These are phyloP conservation scores for Patella depressa DNA, from an alignment of 2,888 invertebrate species.

Conservation along the genomic window DNA sequence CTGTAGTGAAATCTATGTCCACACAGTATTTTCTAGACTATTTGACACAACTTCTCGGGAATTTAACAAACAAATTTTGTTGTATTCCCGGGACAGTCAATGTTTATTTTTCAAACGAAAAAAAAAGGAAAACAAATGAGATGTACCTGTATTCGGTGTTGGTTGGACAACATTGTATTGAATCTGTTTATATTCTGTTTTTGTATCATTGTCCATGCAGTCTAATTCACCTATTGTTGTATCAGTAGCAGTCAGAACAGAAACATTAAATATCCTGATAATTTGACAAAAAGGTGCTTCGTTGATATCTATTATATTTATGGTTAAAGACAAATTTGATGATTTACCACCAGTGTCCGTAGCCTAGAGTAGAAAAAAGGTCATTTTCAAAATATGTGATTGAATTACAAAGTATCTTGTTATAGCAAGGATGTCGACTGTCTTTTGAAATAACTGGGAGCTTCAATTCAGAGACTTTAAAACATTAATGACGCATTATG, in stretches of 20 bases:
- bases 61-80: too few relatives aligned
- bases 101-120: background rate
- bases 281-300: slow-evolving; percentile 18
- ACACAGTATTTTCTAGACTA: too few relatives aligned
- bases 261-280: background rate
- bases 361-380: slow-evolving; percentile 2
- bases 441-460: too few relatives aligned
- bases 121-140: background rate
- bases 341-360: slow-evolving; percentile 8
- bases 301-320: slow-evolving; percentile 23
- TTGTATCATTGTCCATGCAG: slow-evolving; percentile 18
- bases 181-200: slow-evolving; percentile 10
- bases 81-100: background rate
- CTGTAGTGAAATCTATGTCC: too few relatives aligned
- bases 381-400: too few relatives aligned
- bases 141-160: background rate
- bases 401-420: too few relatives aligned
- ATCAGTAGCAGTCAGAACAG: slow-evolving; percentile 3
- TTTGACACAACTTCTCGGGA: too few relatives aligned
- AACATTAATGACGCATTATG: too few relatives aligned
- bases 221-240: slow-evolving; percentile 7
- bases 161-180: background rate
- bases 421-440: too few relatives aligned
- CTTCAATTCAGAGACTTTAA: too few relatives aligned
- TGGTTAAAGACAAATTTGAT: slow-evolving; percentile 11